Percentiles rank a stretch among this genome's conserved stretches.
Conservation (phyloP, 23 tunicate genomes). For the Halocynthia roretzi region DNA sequence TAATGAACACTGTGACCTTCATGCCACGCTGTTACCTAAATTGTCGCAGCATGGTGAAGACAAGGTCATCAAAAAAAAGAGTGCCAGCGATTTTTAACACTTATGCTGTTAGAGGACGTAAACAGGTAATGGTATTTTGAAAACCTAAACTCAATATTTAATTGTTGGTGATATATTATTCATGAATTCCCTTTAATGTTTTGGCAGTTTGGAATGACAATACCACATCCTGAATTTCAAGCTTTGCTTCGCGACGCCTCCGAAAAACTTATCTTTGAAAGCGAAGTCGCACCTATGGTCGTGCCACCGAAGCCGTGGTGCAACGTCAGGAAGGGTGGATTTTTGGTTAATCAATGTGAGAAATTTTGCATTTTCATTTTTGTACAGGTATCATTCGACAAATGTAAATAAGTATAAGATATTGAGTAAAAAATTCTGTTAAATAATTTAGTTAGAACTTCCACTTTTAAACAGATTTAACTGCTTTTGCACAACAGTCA, state of each 20-base stretch:
- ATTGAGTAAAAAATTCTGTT: too few species aligned
- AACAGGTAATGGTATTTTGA: conserved; percentile 8
- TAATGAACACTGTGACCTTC: conserved; percentile 34
- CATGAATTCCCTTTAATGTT: neutral
- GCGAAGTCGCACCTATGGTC: conserved; percentile 52
- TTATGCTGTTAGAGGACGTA: conserved; percentile 38
- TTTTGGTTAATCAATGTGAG: conserved; percentile 23
- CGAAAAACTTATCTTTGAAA: conserved; percentile 40
- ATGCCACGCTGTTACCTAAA: neutral
- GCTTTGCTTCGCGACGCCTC: conserved; percentile 1
- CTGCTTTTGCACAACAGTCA: too few species aligned
- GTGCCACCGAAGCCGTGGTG: conserved; percentile 83
- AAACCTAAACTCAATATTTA: neutral
- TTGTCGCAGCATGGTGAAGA: neutral
- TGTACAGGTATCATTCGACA: neutral
- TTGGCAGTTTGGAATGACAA: conserved; percentile 52
- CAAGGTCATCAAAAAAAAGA: neutral
- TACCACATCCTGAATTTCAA: conserved; percentile 69
- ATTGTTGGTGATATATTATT: neutral
- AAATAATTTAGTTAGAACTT: too few species aligned
- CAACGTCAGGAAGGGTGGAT: conserved; percentile 37
- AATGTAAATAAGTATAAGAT: too few species aligned
- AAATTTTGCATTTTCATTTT: neutral
- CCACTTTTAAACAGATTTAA: too few species aligned
- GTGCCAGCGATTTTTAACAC: conserved; percentile 80